Evolutionary conservation across 2,888 invertebrate species (phyloP).

Genomic region (Spilarctia lutea): DNA sequence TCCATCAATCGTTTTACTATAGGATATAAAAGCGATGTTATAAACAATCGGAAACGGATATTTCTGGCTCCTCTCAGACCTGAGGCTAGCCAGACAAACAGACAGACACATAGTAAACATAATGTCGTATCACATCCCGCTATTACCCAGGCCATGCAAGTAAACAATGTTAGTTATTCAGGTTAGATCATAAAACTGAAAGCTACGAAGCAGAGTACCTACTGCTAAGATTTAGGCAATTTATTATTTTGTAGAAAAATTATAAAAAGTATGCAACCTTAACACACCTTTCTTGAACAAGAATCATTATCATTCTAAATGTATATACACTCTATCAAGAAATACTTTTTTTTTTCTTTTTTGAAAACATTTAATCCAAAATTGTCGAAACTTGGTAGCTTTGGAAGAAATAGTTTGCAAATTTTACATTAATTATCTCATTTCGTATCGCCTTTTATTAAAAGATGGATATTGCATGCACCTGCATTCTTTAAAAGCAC

Average conservation of each 20-base stretch:
- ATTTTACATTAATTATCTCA: background rate
- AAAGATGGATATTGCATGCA: no score
- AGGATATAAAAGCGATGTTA: conserved; percentile 39
- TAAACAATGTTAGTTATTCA: conserved; percentile 13
- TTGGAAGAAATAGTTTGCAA: no score
- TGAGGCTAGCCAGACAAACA: conserved; percentile 46
- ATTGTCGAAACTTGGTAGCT: no score
- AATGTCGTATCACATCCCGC: conserved; percentile 29
- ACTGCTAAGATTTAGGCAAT: background rate
- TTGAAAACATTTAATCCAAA: no score
- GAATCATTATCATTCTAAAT: background rate
- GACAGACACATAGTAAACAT: conserved; percentile 47
- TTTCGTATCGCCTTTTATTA: background rate
- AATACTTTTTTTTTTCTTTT: background rate
- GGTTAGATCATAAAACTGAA: conserved; percentile 14
- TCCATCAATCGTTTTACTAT: conserved; percentile 49
- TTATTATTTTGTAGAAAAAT: background rate
- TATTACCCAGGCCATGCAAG: conserved; percentile 17
- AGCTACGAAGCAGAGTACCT: conserved; percentile 1
- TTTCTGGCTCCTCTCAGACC: conserved; percentile 42
- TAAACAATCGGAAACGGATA: conserved; percentile 46
- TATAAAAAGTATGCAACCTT: background rate
- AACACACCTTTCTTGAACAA: background rate
- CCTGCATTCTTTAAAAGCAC: background rate
- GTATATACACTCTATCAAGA: background rate